Percentiles rank a stretch among this genome's conserved stretches.
Conservation (phyloP, 2,888 invertebrate species). For the Troglohyphantes excavatus region DNA sequence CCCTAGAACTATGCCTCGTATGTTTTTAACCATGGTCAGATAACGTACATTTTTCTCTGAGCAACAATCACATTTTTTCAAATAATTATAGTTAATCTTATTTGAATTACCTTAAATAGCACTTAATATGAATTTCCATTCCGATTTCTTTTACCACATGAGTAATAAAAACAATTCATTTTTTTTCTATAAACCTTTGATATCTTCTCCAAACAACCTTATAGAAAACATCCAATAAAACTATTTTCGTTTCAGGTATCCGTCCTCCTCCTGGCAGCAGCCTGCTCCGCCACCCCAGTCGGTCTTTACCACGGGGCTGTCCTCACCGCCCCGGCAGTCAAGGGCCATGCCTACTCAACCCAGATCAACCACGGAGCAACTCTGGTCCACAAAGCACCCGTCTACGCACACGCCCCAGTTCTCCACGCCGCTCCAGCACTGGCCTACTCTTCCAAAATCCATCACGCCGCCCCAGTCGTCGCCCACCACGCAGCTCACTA, state of each 20-base stretch:
- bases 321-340: conserved; percentile 35
- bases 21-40: no score
- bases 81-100: no score
- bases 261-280: conserved; percentile 47
- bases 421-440: conserved; percentile 12
- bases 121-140: no score
- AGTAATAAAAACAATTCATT: no score
- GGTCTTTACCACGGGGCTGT: conserved; percentile 16
- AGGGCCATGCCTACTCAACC: conserved; percentile 62
- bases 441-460: conserved; percentile 29
- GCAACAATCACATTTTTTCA: no score
- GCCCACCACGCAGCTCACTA: not conserved
- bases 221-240: no score
- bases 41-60: no score
- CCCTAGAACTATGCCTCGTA: no score
- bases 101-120: no score
- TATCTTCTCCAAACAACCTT: no score
- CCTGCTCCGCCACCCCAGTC: conserved; percentile 38
- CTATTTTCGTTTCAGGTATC: conserved; percentile 10
- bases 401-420: not conserved
- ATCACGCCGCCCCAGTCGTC: not conserved
- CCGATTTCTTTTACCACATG: no score
- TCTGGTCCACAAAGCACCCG: conserved; percentile 17
- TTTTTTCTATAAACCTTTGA: no score
- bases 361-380: conserved; percentile 52